These are phyloP conservation scores for Drosophila paranaensis DNA, from an alignment of 2,888 invertebrate species.

Conservation along the genomic window DNA sequence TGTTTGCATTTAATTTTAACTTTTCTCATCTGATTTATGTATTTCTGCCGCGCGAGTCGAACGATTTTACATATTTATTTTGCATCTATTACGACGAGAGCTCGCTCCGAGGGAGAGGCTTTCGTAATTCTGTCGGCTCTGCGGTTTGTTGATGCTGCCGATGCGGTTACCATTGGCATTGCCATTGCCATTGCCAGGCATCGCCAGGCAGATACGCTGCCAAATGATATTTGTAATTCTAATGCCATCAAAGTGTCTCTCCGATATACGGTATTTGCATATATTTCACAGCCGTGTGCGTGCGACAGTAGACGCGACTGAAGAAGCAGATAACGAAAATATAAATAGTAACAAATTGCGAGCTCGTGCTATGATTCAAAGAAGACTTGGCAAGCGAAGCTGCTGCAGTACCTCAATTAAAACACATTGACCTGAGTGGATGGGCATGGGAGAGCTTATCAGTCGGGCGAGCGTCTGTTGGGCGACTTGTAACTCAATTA, in stretches of 20 bases:
- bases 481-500: constrained; percentile 48
- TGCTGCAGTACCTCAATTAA: constrained; percentile 40
- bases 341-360: constrained; percentile 11
- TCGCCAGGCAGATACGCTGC: constrained; percentile 37
- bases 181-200: constrained; percentile 54
- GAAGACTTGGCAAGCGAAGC: neutral
- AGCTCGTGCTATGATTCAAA: neutral
- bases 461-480: constrained; percentile 9
- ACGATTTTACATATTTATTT: constrained; percentile 75
- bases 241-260: constrained; percentile 71
- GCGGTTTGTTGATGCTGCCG: constrained; percentile 24
- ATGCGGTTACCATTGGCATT: constrained; percentile 29
- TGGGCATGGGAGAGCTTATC: constrained; percentile 7
- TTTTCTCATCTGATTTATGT: constrained; percentile 76
- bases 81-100: constrained; percentile 63
- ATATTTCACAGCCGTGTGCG: neutral
- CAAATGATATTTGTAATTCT: constrained; percentile 73
- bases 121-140: constrained; percentile 11
- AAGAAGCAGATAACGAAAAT: neutral
- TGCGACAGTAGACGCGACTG: no score
- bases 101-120: neutral
- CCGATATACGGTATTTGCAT: constrained; percentile 61
- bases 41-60: constrained; percentile 54
- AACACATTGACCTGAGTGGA: constrained; percentile 40
- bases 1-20: constrained; percentile 79